Evolutionary conservation across 2,888 invertebrate genomes (phyloP), one percentile per base, ranked within the genome.

Genomic region (Therioaphis trifolii): DNA sequence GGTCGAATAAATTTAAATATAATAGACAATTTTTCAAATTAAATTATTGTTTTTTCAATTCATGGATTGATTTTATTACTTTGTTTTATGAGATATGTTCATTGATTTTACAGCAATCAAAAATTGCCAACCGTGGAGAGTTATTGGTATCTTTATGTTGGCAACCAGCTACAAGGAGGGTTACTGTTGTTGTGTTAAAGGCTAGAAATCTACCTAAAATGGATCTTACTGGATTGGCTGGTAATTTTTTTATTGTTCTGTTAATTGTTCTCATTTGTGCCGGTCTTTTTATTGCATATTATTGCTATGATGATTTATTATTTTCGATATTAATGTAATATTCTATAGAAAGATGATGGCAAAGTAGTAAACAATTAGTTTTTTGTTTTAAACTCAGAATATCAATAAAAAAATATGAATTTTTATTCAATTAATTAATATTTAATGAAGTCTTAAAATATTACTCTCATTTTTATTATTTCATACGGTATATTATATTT

Each of bases 181-280:
- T 99, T 87, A 98, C 98, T 46, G 98, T 98, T 2, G 98, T 99
- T 74, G 94, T 99, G 84, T 91, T 99, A 35, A 99, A 99, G 90
- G 99, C 99, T 14, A 92, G 97, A 87, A 98, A 98, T 89, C 91
- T 99, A 87, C 98, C 99, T 85, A 97, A 97, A 90, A 98, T 98
- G 97, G 98, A 98, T 90, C 96, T 98, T 86, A 97, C 97, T 77
- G 98, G 98, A 84, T 91, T 98, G 72, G 97, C 97, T 86, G 91
- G 91, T 91, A 86, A 87, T 66, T 63, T 12, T 68, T 66, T 71
- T 43, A 78, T 63, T 24, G 29, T 52, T 14, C 15, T 63, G 24
- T 35, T 40, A 68, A 55, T 29, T 11, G 21, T 5, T 35, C 21
- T 21, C n/a, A 58, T 58, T 24, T 40, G 21, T 18, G 15, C 9